phyloP scores from a whole-genome alignment of 2,113 vertebrate species.

The Ahaetulla prasina region DNA sequence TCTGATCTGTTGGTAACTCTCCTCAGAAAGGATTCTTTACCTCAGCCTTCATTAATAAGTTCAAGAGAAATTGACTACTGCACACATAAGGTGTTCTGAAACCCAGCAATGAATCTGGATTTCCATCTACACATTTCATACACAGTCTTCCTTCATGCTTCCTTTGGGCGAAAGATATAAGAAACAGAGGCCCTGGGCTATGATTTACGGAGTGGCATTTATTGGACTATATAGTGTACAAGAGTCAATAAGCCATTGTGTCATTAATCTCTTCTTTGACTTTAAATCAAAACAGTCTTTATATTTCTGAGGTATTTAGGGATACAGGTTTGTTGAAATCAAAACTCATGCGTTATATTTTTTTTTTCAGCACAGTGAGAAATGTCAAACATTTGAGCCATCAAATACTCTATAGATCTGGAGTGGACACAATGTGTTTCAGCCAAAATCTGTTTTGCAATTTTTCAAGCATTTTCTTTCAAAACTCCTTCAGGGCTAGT shows the following conservation, averaged over 20 bases:
- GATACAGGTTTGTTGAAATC: background rate
- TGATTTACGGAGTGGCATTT: background rate
- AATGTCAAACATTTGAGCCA: background rate
- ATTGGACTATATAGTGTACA: background rate
- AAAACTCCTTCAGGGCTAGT: background rate
- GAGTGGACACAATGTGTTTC: background rate
- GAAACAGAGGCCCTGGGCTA: background rate
- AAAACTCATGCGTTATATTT: background rate
- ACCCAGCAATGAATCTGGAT: background rate
- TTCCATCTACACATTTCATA: background rate
- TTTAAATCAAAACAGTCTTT: background rate
- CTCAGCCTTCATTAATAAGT: background rate
- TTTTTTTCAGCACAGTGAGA: background rate
- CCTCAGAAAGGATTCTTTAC: background rate
- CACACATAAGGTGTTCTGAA: background rate
- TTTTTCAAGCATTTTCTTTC: background rate
- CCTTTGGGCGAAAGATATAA: accelerated
- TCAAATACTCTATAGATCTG: background rate
- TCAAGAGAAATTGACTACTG: accelerated
- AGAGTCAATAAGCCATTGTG: background rate
- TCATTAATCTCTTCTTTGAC: background rate
- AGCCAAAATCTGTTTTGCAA: background rate
- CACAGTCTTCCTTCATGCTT: background rate
- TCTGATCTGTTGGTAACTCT: background rate
- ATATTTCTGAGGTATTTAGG: background rate